Conservation (phyloP, 2,113 vertebrate genomes). For the Circaetus gallicus region DNA sequence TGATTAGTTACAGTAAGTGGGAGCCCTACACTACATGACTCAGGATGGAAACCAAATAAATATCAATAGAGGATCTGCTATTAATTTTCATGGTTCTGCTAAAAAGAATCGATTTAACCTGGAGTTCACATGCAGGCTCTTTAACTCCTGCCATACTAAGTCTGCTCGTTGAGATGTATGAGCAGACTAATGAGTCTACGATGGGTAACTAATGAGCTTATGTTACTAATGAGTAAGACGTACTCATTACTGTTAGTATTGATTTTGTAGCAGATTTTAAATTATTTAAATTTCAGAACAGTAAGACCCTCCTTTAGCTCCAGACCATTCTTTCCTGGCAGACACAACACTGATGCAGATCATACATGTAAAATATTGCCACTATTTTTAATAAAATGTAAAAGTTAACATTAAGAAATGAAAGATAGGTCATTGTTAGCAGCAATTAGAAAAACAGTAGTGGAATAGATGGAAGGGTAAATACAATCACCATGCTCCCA, state of each 20-base stretch:
- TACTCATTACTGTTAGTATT: neutral
- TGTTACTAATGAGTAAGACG: neutral
- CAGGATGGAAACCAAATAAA: neutral
- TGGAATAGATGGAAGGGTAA: neutral
- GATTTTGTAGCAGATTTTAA: neutral
- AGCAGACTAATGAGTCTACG: too few relatives aligned
- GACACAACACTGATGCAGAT: neutral
- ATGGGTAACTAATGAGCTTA: too few relatives aligned
- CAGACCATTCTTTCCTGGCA: neutral
- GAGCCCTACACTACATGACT: neutral
- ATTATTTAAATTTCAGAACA: neutral
- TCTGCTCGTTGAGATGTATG: neutral
- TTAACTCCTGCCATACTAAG: neutral
- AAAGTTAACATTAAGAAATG: neutral
- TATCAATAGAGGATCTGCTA: neutral
- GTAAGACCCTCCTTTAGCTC: neutral
- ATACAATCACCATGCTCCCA: neutral
- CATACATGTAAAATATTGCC: neutral
- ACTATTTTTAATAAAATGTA: neutral
- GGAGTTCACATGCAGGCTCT: neutral
- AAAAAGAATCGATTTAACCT: neutral
- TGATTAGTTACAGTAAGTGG: too few relatives aligned
- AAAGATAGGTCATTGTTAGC: neutral
- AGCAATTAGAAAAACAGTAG: neutral
- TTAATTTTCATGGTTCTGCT: neutral